A percentile compares a stretch with the other conserved stretches of the same genome.
Evolutionary conservation across 2,888 invertebrate species (phyloP).

Genomic region (Pocota personata): DNA sequence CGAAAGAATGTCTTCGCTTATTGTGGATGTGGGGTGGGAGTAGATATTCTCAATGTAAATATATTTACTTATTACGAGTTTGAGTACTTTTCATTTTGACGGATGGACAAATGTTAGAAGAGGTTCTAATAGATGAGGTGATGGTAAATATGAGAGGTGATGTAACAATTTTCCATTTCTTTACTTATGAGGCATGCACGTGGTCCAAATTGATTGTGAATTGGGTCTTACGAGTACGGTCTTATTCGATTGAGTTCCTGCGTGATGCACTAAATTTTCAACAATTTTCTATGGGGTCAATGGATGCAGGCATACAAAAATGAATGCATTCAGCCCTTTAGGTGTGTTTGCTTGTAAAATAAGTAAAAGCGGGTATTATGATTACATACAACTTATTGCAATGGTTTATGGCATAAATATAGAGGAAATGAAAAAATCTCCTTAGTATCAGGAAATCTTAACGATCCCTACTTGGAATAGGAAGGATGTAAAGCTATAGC

Average conservation of each 20-base stretch:
- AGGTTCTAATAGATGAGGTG: neutral
- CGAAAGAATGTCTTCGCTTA: neutral
- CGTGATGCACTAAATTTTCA: neutral
- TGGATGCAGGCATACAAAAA: no score
- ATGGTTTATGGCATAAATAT: no score
- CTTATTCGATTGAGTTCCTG: neutral
- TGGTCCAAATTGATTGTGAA: neutral
- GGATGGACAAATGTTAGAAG: neutral
- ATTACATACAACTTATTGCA: no score
- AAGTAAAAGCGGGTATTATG: no score
- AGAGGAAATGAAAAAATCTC: no score
- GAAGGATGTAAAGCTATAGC: no score
- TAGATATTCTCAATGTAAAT: neutral
- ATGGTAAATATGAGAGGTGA: neutral
- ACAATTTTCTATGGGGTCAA: neutral
- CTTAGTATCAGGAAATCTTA: no score
- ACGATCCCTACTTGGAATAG: no score
- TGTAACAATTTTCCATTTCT: neutral
- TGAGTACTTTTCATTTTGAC: constrained; percentile 6
- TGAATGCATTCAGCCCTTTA: no score
- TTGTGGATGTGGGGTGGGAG: neutral
- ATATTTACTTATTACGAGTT: neutral
- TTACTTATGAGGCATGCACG: neutral
- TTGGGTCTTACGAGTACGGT: neutral
- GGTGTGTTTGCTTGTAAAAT: no score